phyloP scores from a whole-genome alignment of 2,797 vertebrate genomes.

The Melanotaenia parkinsoni region DNA sequence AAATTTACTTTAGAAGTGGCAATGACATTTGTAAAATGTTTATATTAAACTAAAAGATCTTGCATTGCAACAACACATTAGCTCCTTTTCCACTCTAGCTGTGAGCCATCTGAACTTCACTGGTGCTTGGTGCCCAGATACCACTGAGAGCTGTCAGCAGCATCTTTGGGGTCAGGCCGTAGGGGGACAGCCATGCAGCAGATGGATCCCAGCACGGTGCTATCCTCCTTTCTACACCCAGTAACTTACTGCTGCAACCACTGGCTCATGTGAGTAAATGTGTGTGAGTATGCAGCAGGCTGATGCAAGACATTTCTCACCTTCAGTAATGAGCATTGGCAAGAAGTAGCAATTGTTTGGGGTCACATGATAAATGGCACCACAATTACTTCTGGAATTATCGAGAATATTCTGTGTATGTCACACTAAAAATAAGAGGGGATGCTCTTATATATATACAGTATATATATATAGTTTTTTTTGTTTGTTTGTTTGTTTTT shows the following conservation, averaged over 20 bases:
- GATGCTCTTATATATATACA: background rate
- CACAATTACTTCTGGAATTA: slow-evolving; percentile 50
- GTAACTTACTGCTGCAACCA: slow-evolving; percentile 36
- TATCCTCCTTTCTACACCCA: slow-evolving; percentile 53
- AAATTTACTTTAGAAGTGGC: too few species aligned
- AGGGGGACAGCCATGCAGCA: slow-evolving; percentile 53
- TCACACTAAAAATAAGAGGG: slow-evolving; percentile 4
- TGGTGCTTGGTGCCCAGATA: slow-evolving; percentile 31
- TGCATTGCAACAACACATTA: slow-evolving; percentile 1
- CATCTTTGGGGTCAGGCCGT: slow-evolving; percentile 46
- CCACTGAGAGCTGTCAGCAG: slow-evolving; percentile 55
- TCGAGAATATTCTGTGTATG: slow-evolving; percentile 33
- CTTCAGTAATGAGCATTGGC: slow-evolving; percentile 58
- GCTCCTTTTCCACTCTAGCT: slow-evolving; percentile 38
- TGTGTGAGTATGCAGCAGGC: slow-evolving; percentile 5
- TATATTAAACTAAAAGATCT: slow-evolving; percentile 15
- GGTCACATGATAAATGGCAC: slow-evolving; percentile 61
- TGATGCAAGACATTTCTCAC: slow-evolving; percentile 61
- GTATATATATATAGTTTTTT: background rate
- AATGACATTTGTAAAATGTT: too few species aligned
- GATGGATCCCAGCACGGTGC: slow-evolving; percentile 70
- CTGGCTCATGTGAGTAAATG: slow-evolving; percentile 21
- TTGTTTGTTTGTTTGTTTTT: too few species aligned
- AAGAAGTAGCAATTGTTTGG: slow-evolving; percentile 44
- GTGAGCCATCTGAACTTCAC: slow-evolving; percentile 63